A percentile compares a stretch with the other conserved stretches of the same genome.
These are phyloP conservation scores for Sciaenops ocellatus DNA, from an alignment of 2,797 vertebrate genomes.

Conservation along the genomic window DNA sequence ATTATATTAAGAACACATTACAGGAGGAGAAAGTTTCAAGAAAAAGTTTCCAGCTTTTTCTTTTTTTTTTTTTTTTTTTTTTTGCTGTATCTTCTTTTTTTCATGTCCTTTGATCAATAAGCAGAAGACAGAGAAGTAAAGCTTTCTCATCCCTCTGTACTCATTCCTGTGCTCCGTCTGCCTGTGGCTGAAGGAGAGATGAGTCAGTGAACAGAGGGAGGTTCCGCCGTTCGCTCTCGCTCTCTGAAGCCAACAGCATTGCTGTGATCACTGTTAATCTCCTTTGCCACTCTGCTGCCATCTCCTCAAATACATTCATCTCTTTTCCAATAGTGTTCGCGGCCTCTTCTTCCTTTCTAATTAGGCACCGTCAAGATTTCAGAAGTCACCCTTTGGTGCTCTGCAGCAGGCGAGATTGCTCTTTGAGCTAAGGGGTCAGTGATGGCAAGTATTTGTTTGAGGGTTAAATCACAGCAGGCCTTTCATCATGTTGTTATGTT, in stretches of 20 bases:
- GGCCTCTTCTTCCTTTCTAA: constrained; percentile 79
- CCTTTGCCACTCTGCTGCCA: constrained; percentile 81
- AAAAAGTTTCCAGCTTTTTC: constrained; percentile 64
- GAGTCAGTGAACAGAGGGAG: constrained; percentile 78
- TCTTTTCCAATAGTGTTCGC: constrained; percentile 74
- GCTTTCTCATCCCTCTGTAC: constrained; percentile 73
- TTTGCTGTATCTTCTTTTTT: constrained; percentile 22
- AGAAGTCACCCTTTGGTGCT: constrained; percentile 75
- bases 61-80: constrained; percentile 48
- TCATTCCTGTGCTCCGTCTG: constrained; percentile 71
- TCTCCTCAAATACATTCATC: constrained; percentile 80
- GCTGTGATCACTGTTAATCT: constrained; percentile 83
- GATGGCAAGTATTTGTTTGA: constrained; percentile 81
- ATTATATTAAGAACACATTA: constrained; percentile 35
- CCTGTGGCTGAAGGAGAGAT: constrained; percentile 79
- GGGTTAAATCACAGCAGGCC: constrained; percentile 79
- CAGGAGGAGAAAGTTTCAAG: constrained; percentile 63
- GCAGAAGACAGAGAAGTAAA: constrained; percentile 75
- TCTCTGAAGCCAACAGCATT: constrained; percentile 78
- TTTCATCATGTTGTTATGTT: constrained; percentile 85
- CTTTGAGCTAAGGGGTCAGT: constrained; percentile 75
- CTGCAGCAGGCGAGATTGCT: constrained; percentile 60
- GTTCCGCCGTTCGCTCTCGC: constrained; percentile 67
- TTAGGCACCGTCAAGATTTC: constrained; percentile 77
- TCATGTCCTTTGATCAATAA: constrained; percentile 78